A percentile compares a stretch with the other conserved stretches of the same genome.
phyloP scores from a whole-genome alignment of 53 echinoderm and acorn worm species.

The Mesocentrotus franciscanus region DNA sequence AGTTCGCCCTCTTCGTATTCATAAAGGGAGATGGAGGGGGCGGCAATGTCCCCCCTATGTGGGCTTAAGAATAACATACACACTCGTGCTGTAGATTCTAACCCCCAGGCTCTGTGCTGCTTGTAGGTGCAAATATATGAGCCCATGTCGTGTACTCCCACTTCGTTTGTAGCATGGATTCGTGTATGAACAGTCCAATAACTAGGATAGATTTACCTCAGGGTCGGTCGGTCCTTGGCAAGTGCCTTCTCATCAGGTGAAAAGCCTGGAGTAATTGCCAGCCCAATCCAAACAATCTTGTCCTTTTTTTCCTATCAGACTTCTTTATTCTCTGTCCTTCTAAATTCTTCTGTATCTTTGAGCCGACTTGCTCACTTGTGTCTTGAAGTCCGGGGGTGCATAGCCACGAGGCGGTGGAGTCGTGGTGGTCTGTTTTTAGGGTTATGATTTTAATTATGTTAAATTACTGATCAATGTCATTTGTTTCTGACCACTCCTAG shows the following conservation, averaged over 20 bases:
- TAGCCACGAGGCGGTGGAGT: background rate
- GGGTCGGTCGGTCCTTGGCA: background rate
- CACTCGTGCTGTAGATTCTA: background rate
- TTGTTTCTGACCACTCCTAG: background rate
- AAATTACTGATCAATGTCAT: slow-evolving; percentile 28
- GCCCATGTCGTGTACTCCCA: background rate
- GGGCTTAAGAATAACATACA: slow-evolving; percentile 33
- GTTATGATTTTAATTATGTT: slow-evolving; percentile 11
- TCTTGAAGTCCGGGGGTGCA: background rate
- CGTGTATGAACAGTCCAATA: background rate
- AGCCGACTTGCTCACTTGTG: background rate
- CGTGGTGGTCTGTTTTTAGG: slow-evolving; percentile 8
- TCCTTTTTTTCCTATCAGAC: background rate
- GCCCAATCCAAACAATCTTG: slow-evolving; percentile 10
- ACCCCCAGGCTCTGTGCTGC: slow-evolving; percentile 7
- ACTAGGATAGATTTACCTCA: background rate
- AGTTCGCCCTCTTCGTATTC: background rate
- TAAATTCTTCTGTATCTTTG: slow-evolving; percentile 7
- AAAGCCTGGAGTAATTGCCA: slow-evolving; percentile 1
- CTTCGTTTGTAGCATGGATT: background rate
- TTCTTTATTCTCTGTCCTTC: background rate
- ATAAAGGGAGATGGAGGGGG: slow-evolving; percentile 29
- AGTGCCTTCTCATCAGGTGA: slow-evolving; percentile 40
- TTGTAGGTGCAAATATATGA: slow-evolving; percentile 10
- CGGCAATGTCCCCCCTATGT: slow-evolving; percentile 24